These are phyloP conservation scores for Tyria jacobaeae DNA, from an alignment of 2,888 invertebrate species.

Conservation along the genomic window DNA sequence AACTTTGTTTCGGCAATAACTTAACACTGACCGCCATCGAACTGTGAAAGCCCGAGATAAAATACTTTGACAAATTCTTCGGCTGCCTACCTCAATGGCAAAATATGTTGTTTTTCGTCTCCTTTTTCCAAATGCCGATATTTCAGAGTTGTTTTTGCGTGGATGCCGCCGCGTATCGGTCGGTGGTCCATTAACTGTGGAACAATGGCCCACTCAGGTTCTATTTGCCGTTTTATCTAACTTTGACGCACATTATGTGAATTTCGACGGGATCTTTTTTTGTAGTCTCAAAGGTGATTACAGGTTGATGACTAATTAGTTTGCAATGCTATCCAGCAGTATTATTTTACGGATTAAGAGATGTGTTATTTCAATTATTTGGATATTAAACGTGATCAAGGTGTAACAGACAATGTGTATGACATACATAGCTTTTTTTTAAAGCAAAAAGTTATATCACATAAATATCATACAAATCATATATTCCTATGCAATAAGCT, in stretches of 20 bases:
- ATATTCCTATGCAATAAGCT: slow-evolving; percentile 24
- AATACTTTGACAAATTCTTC: slow-evolving; percentile 82
- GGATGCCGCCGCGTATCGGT: slow-evolving; percentile 65
- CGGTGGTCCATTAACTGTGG: slow-evolving; percentile 83
- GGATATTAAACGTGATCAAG: slow-evolving; percentile 15
- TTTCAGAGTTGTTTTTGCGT: slow-evolving; percentile 76
- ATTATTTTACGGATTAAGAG: neutral
- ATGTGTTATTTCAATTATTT: neutral
- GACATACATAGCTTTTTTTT: slow-evolving; percentile 30
- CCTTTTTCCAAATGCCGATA: slow-evolving; percentile 73
- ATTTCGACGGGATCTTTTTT: slow-evolving; percentile 72
- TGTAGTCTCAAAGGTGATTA: slow-evolving; percentile 59
- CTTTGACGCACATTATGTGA: slow-evolving; percentile 81
- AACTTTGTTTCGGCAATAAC: slow-evolving; percentile 74
- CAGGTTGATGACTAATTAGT: slow-evolving; percentile 50
- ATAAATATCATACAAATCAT: slow-evolving; percentile 29
- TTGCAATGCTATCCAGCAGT: slow-evolving; percentile 14
- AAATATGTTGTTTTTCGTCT: slow-evolving; percentile 77
- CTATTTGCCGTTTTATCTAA: slow-evolving; percentile 82
- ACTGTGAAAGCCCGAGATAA: slow-evolving; percentile 83
- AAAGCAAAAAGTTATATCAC: slow-evolving; percentile 31
- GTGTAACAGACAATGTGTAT: slow-evolving; percentile 25
- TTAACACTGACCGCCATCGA: slow-evolving; percentile 80
- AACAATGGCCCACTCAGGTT: slow-evolving; percentile 81
- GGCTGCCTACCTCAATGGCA: slow-evolving; percentile 75